These are phyloP conservation scores for Anhinga anhinga DNA, from an alignment of 2,113 vertebrate species.

Conservation along the genomic window DNA sequence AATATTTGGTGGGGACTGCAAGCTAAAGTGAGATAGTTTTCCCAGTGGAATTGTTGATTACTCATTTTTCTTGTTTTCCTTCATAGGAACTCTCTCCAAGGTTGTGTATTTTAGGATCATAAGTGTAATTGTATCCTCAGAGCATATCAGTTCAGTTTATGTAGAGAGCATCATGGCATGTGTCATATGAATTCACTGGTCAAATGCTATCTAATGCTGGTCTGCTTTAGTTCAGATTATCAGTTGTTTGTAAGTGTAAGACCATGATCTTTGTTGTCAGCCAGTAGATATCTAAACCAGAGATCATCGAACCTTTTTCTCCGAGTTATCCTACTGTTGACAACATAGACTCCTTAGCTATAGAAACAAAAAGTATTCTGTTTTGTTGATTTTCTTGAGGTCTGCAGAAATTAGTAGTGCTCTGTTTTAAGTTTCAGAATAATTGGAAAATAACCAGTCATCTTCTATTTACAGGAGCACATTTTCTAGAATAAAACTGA, in stretches of 20 bases:
- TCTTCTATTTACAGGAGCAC: background rate
- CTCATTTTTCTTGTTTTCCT: conserved; percentile 25
- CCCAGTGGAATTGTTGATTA: conserved; percentile 2
- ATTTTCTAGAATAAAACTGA: background rate
- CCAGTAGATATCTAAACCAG: background rate
- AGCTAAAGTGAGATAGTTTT: background rate
- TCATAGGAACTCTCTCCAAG: conserved; percentile 50
- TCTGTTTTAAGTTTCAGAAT: background rate
- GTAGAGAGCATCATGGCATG: conserved; percentile 58
- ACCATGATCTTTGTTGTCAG: conserved; percentile 42
- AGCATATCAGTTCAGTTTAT: conserved; percentile 72
- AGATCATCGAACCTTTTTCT: background rate
- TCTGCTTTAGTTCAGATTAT: conserved; percentile 63
- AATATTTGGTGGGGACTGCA: background rate
- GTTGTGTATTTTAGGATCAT: conserved; percentile 70
- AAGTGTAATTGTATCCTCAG: conserved; percentile 71
- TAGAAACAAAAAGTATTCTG: background rate
- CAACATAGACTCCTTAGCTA: background rate
- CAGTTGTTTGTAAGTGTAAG: conserved; percentile 24
- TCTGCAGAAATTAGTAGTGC: background rate
- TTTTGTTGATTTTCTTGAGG: background rate
- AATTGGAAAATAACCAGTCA: background rate
- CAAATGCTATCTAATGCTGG: conserved; percentile 62
- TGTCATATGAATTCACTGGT: conserved; percentile 75
- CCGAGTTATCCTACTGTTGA: background rate